A percentile compares a stretch with the other conserved stretches of the same genome.
Conservation (phyloP, 2,888 invertebrate genomes). For the Chorisops tibialis region DNA sequence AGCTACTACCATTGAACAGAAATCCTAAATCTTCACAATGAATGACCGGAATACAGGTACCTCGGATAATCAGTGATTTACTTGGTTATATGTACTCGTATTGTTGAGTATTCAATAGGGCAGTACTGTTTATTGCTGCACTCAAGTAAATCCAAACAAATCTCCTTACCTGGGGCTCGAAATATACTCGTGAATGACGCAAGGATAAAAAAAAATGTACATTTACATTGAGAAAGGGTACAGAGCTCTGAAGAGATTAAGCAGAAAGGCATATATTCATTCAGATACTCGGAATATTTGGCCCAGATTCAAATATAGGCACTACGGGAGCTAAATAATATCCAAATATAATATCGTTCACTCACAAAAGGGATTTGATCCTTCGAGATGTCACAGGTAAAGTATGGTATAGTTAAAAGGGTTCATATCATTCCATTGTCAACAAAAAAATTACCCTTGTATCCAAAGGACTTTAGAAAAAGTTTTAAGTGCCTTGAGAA, state of each 20-base stretch:
- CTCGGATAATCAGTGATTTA: slow-evolving; percentile 15
- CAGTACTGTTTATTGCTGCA: slow-evolving; percentile 10
- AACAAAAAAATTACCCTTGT: too few relatives aligned
- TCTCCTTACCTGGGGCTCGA: slow-evolving; percentile 19
- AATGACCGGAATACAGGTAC: background rate
- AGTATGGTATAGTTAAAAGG: too few relatives aligned
- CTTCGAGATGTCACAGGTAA: too few relatives aligned
- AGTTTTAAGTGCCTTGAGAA: too few relatives aligned
- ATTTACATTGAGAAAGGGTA: slow-evolving; percentile 24
- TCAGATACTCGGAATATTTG: slow-evolving; percentile 15
- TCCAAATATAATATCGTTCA: slow-evolving; percentile 15
- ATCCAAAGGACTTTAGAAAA: too few relatives aligned
- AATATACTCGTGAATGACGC: slow-evolving; percentile 13
- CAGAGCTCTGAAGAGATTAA: slow-evolving; percentile 26
- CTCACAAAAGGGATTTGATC: too few relatives aligned
- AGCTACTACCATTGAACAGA: background rate
- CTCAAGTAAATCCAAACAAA: slow-evolving; percentile 25
- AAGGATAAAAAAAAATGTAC: background rate
- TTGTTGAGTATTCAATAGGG: background rate
- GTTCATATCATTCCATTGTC: too few relatives aligned
- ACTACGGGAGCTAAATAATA: slow-evolving; percentile 13
- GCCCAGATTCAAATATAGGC: slow-evolving; percentile 12
- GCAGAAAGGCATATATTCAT: slow-evolving; percentile 27
- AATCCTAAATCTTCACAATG: background rate
- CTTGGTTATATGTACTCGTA: background rate